Conservation (phyloP, 2,113 vertebrate genomes). For the Lethenteron reissneri region DNA sequence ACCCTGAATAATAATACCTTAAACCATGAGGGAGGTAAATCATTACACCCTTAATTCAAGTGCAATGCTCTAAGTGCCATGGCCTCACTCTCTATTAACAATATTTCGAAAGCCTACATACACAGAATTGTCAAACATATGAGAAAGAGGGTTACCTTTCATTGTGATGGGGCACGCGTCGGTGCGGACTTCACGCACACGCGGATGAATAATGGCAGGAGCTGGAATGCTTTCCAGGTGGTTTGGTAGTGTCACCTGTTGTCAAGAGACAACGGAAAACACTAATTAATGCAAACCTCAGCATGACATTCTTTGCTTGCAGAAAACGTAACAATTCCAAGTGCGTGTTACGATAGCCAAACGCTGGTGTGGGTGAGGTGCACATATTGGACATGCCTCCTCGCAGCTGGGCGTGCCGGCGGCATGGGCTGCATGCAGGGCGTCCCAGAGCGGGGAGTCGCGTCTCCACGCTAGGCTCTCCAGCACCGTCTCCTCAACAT, state of each 20-base stretch:
- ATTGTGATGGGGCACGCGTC: constrained; percentile 14
- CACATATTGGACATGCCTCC: constrained; percentile 34
- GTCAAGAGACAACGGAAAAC: too few species aligned
- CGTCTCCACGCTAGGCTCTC: constrained; percentile 59
- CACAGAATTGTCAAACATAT: too few species aligned
- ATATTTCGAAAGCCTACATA: too few species aligned
- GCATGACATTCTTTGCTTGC: background rate
- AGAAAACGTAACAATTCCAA: background rate
- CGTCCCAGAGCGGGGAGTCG: constrained; percentile 53
- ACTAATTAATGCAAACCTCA: background rate
- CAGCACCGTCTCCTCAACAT: constrained; percentile 77
- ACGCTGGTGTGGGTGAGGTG: too few species aligned
- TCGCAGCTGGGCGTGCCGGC: constrained; percentile 66
- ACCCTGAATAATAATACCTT: too few species aligned
- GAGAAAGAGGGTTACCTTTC: too few species aligned
- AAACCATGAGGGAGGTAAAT: too few species aligned
- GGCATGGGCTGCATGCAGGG: constrained; percentile 31
- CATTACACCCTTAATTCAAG: too few species aligned
- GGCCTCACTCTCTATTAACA: too few species aligned
- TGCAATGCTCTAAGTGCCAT: too few species aligned
- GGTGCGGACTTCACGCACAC: constrained; percentile 72
- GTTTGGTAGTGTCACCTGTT: constrained; percentile 66
- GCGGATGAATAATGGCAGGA: constrained; percentile 77
- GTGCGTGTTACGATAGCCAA: background rate
- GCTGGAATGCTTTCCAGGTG: constrained; percentile 58